Conservation (phyloP, 1,140 invertebrate species). For the Eumaeus atala region DNA sequence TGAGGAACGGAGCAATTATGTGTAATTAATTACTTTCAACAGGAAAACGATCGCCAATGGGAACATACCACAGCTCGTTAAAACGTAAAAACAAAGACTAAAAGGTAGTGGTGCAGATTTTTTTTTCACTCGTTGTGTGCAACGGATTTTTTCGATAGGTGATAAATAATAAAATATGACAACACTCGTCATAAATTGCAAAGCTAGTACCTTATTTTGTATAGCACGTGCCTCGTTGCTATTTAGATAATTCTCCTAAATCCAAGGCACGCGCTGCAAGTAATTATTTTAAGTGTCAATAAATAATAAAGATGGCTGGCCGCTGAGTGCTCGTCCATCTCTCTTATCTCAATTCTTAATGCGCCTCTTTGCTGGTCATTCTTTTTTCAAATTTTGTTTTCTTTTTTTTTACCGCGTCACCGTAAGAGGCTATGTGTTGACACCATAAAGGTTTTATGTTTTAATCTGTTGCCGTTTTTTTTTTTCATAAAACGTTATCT, state of each 20-base stretch:
- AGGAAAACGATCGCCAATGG: too few relatives aligned
- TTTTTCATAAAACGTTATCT: neutral
- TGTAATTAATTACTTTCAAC: too few relatives aligned
- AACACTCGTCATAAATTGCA: too few relatives aligned
- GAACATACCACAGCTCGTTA: too few relatives aligned
- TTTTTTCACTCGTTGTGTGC: too few relatives aligned
- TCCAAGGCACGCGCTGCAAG: conserved; percentile 57
- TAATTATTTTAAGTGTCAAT: conserved; percentile 74
- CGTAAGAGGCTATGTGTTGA: conserved; percentile 66
- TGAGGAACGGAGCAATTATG: too few relatives aligned
- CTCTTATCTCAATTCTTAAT: conserved; percentile 71
- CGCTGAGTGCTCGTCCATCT: conserved; percentile 67
- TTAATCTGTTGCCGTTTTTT: conserved; percentile 46
- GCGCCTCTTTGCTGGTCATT: conserved; percentile 64
- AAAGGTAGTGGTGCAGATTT: too few relatives aligned
- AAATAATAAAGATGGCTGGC: conserved; percentile 68
- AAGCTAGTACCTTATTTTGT: too few relatives aligned
- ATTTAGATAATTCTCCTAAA: neutral
- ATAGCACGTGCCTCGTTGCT: too few relatives aligned
- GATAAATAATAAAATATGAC: too few relatives aligned
- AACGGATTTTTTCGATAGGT: too few relatives aligned
- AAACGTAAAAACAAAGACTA: too few relatives aligned
- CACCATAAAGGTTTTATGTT: conserved; percentile 67
- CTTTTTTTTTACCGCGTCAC: conserved; percentile 47
- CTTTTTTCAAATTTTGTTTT: conserved; percentile 48